Conservation (phyloP, 2,113 vertebrate genomes). For the Nibea albiflora region DNA sequence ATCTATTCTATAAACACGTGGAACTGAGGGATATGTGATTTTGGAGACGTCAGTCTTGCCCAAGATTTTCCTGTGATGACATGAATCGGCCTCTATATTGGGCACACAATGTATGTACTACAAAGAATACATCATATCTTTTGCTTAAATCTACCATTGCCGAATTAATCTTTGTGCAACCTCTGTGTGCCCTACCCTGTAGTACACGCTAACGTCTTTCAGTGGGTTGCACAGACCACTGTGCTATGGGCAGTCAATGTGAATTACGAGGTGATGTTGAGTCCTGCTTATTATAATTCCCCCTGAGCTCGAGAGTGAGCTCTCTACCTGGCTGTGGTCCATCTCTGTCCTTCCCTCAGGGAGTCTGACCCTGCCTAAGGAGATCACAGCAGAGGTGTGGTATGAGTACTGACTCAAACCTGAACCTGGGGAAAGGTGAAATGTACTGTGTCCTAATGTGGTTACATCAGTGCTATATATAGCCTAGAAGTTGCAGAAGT, state of each 20-base stretch:
- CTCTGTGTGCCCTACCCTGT: conserved; percentile 82
- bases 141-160: neutral
- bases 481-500: conserved; percentile 37
- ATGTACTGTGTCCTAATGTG: conserved; percentile 33
- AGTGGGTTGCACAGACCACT: conserved; percentile 28
- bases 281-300: conserved; percentile 56
- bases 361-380: conserved; percentile 53
- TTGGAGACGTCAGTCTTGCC: neutral
- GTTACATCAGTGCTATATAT: conserved; percentile 41
- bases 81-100: neutral
- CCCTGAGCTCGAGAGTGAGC: conserved; percentile 46
- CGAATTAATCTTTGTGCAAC: conserved; percentile 30
- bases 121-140: neutral
- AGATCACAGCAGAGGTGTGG: conserved; percentile 59
- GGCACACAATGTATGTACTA: neutral
- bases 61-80: neutral
- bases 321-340: conserved; percentile 55
- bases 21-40: neutral
- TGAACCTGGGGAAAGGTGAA: conserved; percentile 72
- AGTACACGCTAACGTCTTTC: conserved; percentile 39
- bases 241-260: conserved; percentile 41
- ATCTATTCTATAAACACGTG: conserved; percentile 1
- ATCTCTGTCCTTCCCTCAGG: conserved; percentile 61
- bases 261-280: conserved; percentile 46
- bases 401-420: conserved; percentile 58